phyloP scores from a whole-genome alignment of 2,888 invertebrate species.

The Zootermopsis nevadensis region DNA sequence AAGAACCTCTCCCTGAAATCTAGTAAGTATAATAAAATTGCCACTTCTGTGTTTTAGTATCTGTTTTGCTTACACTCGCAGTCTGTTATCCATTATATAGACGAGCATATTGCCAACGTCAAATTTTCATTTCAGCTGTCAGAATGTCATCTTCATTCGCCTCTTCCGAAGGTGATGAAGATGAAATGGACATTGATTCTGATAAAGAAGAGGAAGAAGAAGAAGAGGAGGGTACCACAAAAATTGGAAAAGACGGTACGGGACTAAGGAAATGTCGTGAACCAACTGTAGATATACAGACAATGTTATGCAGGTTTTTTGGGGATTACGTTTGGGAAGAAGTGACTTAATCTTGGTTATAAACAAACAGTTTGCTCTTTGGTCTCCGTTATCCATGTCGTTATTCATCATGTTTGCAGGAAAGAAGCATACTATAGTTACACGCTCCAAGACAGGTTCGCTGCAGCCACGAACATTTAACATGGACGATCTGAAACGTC shows the following conservation, averaged over 20 bases:
- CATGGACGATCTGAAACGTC: conserved; percentile 69
- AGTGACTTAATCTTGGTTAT: no score
- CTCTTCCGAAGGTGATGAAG: conserved; percentile 58
- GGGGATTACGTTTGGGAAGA: neutral
- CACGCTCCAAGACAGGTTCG: conserved; percentile 75
- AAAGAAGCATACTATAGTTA: conserved; percentile 67
- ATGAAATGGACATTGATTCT: conserved; percentile 58
- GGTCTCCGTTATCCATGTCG: no score
- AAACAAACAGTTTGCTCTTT: no score
- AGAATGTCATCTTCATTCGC: conserved; percentile 37
- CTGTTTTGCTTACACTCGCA: no score
- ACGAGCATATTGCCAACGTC: no score
- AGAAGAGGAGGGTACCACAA: conserved; percentile 55
- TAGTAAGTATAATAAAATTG: no score
- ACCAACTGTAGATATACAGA: no score
- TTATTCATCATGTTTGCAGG: conserved; percentile 55
- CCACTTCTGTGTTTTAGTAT: no score
- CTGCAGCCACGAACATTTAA: conserved; percentile 71
- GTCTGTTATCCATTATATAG: no score
- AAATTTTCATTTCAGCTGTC: conserved; percentile 20
- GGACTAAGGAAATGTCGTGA: no score
- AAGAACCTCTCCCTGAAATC: no score
- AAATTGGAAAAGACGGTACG: conserved; percentile 61
- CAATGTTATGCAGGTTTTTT: conserved; percentile 31
- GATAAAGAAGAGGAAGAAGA: conserved; percentile 60